phyloP scores from a whole-genome alignment of 2,888 invertebrate species.

The Drosophila helvetica region DNA sequence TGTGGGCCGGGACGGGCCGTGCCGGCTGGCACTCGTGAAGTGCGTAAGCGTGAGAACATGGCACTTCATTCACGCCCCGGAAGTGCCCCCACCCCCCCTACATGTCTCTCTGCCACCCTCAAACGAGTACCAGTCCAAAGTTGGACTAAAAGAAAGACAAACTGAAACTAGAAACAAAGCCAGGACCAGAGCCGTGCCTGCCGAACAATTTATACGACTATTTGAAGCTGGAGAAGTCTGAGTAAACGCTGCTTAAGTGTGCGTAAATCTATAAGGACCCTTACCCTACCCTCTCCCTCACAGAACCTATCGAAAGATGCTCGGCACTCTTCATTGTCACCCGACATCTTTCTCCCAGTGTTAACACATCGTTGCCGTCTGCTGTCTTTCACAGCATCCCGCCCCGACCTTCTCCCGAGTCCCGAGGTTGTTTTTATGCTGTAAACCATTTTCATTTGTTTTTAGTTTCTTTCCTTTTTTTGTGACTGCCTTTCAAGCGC shows the following conservation, averaged over 20 bases:
- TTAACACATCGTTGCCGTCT: slow-evolving; percentile 62
- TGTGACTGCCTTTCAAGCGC: slow-evolving; percentile 18
- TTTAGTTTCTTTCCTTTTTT: slow-evolving; percentile 34
- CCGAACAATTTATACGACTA: slow-evolving; percentile 60
- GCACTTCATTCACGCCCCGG: slow-evolving; percentile 70
- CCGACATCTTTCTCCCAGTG: slow-evolving; percentile 46
- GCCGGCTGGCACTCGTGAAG: slow-evolving; percentile 49
- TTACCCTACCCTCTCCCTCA: slow-evolving; percentile 17
- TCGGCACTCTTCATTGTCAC: slow-evolving; percentile 36
- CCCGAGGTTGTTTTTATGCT: slow-evolving; percentile 45
- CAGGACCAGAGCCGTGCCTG: slow-evolving; percentile 53
- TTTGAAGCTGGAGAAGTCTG: slow-evolving; percentile 39
- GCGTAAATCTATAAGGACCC: slow-evolving; percentile 67
- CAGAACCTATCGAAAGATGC: slow-evolving; percentile 49
- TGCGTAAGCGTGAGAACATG: slow-evolving; percentile 72
- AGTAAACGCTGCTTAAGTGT: slow-evolving; percentile 69
- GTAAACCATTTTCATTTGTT: slow-evolving; percentile 49
- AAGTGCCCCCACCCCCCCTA: slow-evolving; percentile 24
- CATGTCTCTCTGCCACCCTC: background rate
- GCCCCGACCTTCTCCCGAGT: slow-evolving; percentile 1
- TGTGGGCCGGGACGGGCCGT: slow-evolving; percentile 47
- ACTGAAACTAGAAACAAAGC: slow-evolving; percentile 37
- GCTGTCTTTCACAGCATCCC: slow-evolving; percentile 16
- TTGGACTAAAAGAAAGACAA: slow-evolving; percentile 37
- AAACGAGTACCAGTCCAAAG: slow-evolving; percentile 9